Base-by-base conservation (phyloP, 2,888 invertebrate genomes). In the Bugula neritina region DNA sequence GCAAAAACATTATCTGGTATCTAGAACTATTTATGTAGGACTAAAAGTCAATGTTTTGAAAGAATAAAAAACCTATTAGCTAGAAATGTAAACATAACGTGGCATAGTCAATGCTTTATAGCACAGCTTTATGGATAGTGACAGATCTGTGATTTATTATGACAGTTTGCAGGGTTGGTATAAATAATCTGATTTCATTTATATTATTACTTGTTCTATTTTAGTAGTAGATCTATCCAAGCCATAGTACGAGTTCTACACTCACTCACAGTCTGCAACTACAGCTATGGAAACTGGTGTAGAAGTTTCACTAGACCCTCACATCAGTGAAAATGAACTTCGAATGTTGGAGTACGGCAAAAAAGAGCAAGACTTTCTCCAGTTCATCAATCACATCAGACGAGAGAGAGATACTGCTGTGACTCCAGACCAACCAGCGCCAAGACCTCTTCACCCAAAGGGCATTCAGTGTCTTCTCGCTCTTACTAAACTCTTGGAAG, bases 361-460 rank as follows among this genome's bases (percentile, higher is more conserved):
- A 31, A 27, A 34, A 27, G 63, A 63, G 31, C 63, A 63, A 31
- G 63, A 63, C 2, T 63, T 63, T n/a, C n/a, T 63, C 5, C 63
- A 63, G 5, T 63, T 63, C n/a, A 63, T 63, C 5, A 63, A 63
- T 63, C 63, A 63, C 10, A 29, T 27, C 3, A 21, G 63, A 31
- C 27, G 63, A 31, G 63, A 63, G 17, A 21, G 34, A 29, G 63
- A 63, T 17, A n/a, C 21, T 13, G 31, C 63, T 10, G 13, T 63
- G 27, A 63, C 63, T 5, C 34, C 63, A 10, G 63, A 63, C 10
- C 21, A 31, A 25, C 27, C 25, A 13, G 31, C n/a, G 25, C 13
- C 27, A 25, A 27, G 34, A 2, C 5, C 3, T 29, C 31, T 63
- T 13, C 13, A 21, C 10, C 25, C 63, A 3, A 63, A 63, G 31